Base-by-base conservation (phyloP, 2,113 vertebrate species). In the Vicugna pacos region DNA sequence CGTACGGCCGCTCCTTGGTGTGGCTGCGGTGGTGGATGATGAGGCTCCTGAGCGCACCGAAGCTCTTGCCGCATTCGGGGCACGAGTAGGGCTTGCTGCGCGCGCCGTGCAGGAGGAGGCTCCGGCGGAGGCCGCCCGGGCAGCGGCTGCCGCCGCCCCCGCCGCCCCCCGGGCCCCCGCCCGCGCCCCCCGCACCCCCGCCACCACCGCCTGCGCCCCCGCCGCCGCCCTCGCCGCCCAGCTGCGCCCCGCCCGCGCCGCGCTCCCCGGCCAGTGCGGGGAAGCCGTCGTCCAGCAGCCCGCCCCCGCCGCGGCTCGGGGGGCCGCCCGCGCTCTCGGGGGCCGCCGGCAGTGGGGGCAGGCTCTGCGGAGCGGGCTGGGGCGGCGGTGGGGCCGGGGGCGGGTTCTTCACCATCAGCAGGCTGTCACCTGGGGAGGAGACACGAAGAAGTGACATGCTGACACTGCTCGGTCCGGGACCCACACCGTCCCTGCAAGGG, bases 1-100 rank as follows among this genome's bases (percentile, higher is more conserved):
- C 98, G 58, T 98, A 98, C 15, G 98, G 98, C 91, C 98, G 98
- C 91, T 98, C 98, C 95, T 98, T 94, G 87, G n/a, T 95, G 86
- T 99, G 98, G 96, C 95, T 92, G 81, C 97, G 98, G 91, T 96
- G 98, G 88, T 98, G 98, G 84, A 83, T 96, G 5, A 96, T 90
- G 0, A 96, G 95, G 98, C 97, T 96, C 73, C 97, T 96, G 86
- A 98, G 98, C 73, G 98, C 95, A 0, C n/a, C 95, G 0, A 98
- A 95, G 96, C 98, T 96, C 94, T 98, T 98, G 89, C 98, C 98
- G 8, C 98, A 98, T 0, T 99, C 98, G 0, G 98, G 95, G 73
- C 98, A 98, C 4, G 96, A 85, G 88, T 98, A 97, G 85, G 98
- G 97, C 90, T 98, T 98, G 96, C 94, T 97, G 77, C 97, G 97